Evolutionary conservation across 2,113 vertebrate genomes (phyloP).

Genomic region (Oostethus manadensis): DNA sequence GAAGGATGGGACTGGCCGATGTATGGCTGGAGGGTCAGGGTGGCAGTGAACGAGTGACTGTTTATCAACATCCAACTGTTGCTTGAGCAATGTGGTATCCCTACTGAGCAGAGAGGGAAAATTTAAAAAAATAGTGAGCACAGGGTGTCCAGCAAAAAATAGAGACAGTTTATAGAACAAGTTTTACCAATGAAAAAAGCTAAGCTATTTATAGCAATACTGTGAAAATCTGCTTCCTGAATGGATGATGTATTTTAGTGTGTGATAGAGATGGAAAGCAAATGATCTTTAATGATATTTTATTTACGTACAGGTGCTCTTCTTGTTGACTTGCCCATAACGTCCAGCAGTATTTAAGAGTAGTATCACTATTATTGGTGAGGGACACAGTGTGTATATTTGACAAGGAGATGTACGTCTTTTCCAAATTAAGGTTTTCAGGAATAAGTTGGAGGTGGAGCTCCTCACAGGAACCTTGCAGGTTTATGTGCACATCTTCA

Average conservation of each 20-base stretch:
- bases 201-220: constrained; percentile 27
- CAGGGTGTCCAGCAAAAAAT: neutral
- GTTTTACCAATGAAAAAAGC: constrained; percentile 7
- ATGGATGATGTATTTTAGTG: too few species aligned
- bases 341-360: constrained; percentile 81
- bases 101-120: constrained; percentile 46
- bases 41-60: constrained; percentile 62
- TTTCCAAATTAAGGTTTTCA: constrained; percentile 66
- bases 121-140: constrained; percentile 5
- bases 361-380: constrained; percentile 72
- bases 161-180: neutral
- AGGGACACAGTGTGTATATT: constrained; percentile 66
- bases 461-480: constrained; percentile 77
- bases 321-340: constrained; percentile 67
- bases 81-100: constrained; percentile 49
- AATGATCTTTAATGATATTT: neutral
- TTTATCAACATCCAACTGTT: constrained; percentile 42
- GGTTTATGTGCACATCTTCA: constrained; percentile 70
- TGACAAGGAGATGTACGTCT: constrained; percentile 75
- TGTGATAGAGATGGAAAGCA: neutral
- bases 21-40: constrained; percentile 53
- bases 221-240: neutral
- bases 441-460: constrained; percentile 74
- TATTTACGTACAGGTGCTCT: constrained; percentile 64
- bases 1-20: constrained; percentile 44